These are phyloP conservation scores for Drosophila putrida DNA, from an alignment of 2,888 invertebrate genomes.

Conservation along the genomic window DNA sequence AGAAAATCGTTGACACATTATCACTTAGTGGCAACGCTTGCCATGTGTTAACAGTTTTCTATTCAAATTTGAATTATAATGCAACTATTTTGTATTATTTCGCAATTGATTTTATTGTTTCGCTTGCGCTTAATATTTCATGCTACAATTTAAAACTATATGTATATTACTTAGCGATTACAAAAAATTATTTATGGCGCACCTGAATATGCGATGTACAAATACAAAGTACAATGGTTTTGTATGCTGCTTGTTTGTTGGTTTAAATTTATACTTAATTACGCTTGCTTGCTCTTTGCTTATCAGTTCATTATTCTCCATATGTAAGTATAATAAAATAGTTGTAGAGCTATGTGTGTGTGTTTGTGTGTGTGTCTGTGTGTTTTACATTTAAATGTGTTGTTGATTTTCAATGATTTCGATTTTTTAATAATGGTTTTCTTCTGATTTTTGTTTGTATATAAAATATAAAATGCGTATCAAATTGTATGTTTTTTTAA, in stretches of 20 bases:
- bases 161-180: slow-evolving; percentile 65
- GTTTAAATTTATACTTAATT: slow-evolving; percentile 54
- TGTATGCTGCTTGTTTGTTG: slow-evolving; percentile 31
- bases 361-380: slow-evolving; percentile 12
- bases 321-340: slow-evolving; percentile 66
- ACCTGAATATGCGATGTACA: slow-evolving; percentile 47
- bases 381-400: slow-evolving; percentile 26
- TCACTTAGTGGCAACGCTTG: slow-evolving; percentile 13
- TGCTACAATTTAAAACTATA: slow-evolving; percentile 76
- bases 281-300: slow-evolving; percentile 72
- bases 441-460: slow-evolving; percentile 25
- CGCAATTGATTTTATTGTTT: slow-evolving; percentile 53
- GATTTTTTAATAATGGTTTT: slow-evolving; percentile 17
- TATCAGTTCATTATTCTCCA: slow-evolving; percentile 79
- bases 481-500: slow-evolving; percentile 54
- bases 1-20: not conserved
- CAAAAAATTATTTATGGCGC: slow-evolving; percentile 68
- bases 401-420: slow-evolving; percentile 27
- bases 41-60: not conserved
- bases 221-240: slow-evolving; percentile 12
- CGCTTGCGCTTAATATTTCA: slow-evolving; percentile 69
- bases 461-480: slow-evolving; percentile 77
- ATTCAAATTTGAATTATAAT: slow-evolving; percentile 2
- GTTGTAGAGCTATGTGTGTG: slow-evolving; percentile 38
- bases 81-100: slow-evolving; percentile 27